A percentile compares a stretch with the other conserved stretches of the same genome.
phyloP scores from a whole-genome alignment of 2,888 invertebrate species.

The Orchesellides sinensis region DNA sequence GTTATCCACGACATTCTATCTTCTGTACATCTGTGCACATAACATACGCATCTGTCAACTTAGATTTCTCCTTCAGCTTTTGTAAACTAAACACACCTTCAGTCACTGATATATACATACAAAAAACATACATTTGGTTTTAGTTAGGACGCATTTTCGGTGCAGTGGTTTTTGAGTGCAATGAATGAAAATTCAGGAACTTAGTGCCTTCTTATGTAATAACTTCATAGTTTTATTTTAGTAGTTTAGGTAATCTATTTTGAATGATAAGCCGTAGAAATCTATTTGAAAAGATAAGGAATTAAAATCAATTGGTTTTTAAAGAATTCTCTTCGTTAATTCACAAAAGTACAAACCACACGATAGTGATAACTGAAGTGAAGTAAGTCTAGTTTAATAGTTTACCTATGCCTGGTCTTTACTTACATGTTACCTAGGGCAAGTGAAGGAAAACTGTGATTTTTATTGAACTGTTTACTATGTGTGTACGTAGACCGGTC shows the following conservation, averaged over 20 bases:
- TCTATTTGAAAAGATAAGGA: too few species aligned
- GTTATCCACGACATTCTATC: background rate
- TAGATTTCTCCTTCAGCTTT: conserved; percentile 22
- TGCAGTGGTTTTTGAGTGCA: background rate
- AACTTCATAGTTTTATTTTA: background rate
- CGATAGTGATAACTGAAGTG: too few species aligned
- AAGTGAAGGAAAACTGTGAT: background rate
- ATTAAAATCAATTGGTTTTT: background rate
- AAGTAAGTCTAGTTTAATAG: too few species aligned
- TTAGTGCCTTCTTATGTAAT: background rate
- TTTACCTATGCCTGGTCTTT: too few species aligned
- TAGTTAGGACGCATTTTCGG: conserved; percentile 1
- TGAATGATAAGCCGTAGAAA: background rate
- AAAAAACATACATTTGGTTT: background rate
- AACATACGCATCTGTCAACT: conserved; percentile 47
- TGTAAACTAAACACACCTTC: conserved; percentile 50
- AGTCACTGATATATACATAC: background rate
- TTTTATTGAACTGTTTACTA: background rate
- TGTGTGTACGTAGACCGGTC: background rate
- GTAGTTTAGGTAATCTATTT: background rate
- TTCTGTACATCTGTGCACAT: conserved; percentile 35
- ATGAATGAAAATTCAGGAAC: background rate
- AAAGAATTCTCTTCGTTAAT: background rate
- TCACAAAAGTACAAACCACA: background rate
- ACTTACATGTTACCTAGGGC: background rate